Conservation (phyloP, 2,888 invertebrate genomes). For the Agapostemon virescens region DNA sequence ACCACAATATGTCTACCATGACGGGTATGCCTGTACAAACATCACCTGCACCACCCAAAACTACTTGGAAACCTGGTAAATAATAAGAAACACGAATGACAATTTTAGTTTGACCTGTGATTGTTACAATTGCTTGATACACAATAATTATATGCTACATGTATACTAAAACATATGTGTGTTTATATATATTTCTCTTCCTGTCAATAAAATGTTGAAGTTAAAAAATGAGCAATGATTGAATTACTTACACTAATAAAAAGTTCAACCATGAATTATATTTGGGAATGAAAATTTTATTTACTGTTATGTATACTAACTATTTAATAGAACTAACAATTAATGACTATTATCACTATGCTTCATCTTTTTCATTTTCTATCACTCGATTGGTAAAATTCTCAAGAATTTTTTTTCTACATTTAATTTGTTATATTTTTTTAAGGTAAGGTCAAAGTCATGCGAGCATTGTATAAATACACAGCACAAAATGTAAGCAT, state of each 20-base stretch:
- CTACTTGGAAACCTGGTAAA: constrained; percentile 78
- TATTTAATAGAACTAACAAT: neutral
- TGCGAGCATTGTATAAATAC: constrained; percentile 83
- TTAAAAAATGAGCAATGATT: neutral
- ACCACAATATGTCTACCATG: constrained; percentile 64
- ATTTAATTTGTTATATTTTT: constrained; percentile 35
- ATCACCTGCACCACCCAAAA: constrained; percentile 75
- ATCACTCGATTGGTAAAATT: constrained; percentile 1
- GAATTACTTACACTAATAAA: constrained; percentile 5
- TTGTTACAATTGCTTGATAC: constrained; percentile 6
- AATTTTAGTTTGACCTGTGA: constrained; percentile 25
- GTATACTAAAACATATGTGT: constrained; percentile 20
- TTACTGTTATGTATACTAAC: constrained; percentile 11
- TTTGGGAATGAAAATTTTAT: constrained; percentile 4
- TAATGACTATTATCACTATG: neutral
- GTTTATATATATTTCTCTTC: neutral
- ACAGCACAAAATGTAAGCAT: constrained; percentile 82
- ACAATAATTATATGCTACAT: neutral
- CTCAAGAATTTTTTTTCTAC: constrained; percentile 22
- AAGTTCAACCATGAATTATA: constrained; percentile 5
- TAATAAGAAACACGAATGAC: constrained; percentile 33
- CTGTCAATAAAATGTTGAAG: constrained; percentile 7
- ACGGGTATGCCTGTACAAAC: constrained; percentile 67
- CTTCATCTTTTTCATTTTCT: neutral
- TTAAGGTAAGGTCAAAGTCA: constrained; percentile 82